Evolutionary conservation across 2,113 vertebrate genomes (phyloP), one percentile per base, ranked within the genome.

Genomic region (Oryzias javanicus): DNA sequence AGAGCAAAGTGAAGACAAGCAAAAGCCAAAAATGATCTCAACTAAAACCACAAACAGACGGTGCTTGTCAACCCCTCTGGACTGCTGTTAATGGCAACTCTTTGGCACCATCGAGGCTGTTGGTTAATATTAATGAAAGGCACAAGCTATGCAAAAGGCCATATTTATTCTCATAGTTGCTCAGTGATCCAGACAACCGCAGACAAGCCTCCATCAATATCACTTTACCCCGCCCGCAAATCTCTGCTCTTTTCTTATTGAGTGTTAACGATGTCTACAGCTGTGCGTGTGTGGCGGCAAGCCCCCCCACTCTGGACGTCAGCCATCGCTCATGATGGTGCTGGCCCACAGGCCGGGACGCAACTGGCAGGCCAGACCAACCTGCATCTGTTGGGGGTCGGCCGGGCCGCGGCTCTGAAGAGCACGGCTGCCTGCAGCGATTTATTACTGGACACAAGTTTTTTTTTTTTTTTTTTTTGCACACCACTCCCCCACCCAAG

Each of bases 141-240:
- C 44, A 5, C 71, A 59, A 55, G 57, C 73, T 54, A 76, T 75
- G 59, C 78, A 84, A 89, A 90, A 83, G 80, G 72, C 81, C 78
- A 63, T 86, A 88, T 89, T 90, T 82, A 86, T 90, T 83, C 68
- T 86, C 82, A 86, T 80, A 86, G 80, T 81, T 85, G 83, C 72
- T 86, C 74, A 81, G 42, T 87, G 83, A 89, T 89, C 80, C 84
- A 66, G 66, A 74, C 78, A 72, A 70, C 71, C 67, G 64, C 67
- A 67, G 67, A 75, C 49, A 19, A 73, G 68, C 72, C 72, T 80
- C 87, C 74, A 91, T 91, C 89, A 89, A 91, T 91, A 89, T 89
- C 87, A 85, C 86, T 91, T 90, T 88, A 61, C 67, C 55, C 69
- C 63, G 49, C 60, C 72, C 57, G 50, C 75, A 18, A 64, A 61